Base-by-base conservation (phyloP, 2,797 vertebrate genomes). In the Microhierax caerulescens region DNA sequence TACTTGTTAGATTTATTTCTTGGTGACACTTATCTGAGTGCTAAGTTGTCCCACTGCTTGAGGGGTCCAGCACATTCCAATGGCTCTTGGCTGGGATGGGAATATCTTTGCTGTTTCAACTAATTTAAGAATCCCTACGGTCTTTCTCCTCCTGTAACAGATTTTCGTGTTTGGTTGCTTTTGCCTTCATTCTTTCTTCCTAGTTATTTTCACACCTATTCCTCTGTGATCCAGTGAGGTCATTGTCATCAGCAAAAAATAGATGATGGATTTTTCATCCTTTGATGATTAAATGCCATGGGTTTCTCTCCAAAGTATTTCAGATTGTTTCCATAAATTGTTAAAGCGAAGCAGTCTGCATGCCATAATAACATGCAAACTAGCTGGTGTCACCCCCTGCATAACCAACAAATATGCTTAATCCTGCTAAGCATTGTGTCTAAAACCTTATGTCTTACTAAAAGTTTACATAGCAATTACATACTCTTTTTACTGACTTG, bases 1-100 rank as follows among this genome's bases (percentile, higher is more conserved):
- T 87, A 8, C 48, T 95, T 87, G 28, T 32, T 80, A 65, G 59
- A 82, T 91, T 96, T 96, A 80, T 94, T 96, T 96, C 60, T 77
- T 2, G 5, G 53, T 68, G 53, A 75, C 45, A 30, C 34, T 81
- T 78, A 77, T n/a, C 43, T 4, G 4, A 72, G 41, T 72, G 53
- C 73, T 68, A 57, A 50, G 21, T 74, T 61, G 57, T 85, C 48
- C 24, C 34, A 37, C 32, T 85, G 75, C 86, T 83, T 80, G 56
- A 93, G 79, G 51, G 39, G 48, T 80, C 57, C 67, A 53, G 56
- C 72, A 91, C 81, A 83, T 93, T 93, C 78, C 91, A 88, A 51
- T 48, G 63, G 51, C 67, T 95, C 48, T 85, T 82, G 56, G 78
- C 73, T 88, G 70, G 17, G 48, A 80, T 28, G 19, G 21, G 51